Evolutionary conservation across 2,113 vertebrate genomes (phyloP), one percentile per base, ranked within the genome.

Genomic region (Grantiella picta): DNA sequence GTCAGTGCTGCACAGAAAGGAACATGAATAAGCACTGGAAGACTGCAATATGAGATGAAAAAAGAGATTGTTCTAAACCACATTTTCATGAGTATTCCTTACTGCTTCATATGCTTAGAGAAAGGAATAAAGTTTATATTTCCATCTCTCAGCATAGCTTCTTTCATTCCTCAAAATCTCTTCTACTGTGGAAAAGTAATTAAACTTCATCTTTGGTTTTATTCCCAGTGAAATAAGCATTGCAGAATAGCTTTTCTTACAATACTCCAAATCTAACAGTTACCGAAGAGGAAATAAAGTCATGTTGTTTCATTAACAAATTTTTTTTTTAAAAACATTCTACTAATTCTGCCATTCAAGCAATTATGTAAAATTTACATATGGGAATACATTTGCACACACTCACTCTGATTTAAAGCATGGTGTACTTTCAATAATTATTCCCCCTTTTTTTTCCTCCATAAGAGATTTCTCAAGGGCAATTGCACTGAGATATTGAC

Each of bases 141-240:
- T 40, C 49, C 33, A 59, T n/a, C 69, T 72, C 79, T 78, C 56
- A 68, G 59, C 42, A 93, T 45, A 80, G 40, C 33, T 23, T 92
- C 52, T 70, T 81, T 77, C 29, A 54, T 38, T 77, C 18, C 56
- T 63, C 61, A 68, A 89, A 84, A 78, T 54, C 59, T 83, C 47
- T 83, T 93, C 42, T 31, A 65, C 40, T 36, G 28, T 54, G 47
- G 38, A 95, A 86, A 88, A 95, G 72, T 86, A 90, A 93, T 83
- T 76, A 91, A 86, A 70, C 50, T 49, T 80, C 57, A 85, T 86
- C 68, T 80, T 89, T 42, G 57, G 45, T 14, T 80, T 88, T 56
- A 81, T 28, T 93, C 24, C 27, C 64, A 70, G 35, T 68, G 61
- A 86, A 94, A 89, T 72, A 77, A 84, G 28, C 65, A 90, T 59